These are phyloP conservation scores for Sebastes minor DNA, from an alignment of 2,797 vertebrate species.

Conservation along the genomic window DNA sequence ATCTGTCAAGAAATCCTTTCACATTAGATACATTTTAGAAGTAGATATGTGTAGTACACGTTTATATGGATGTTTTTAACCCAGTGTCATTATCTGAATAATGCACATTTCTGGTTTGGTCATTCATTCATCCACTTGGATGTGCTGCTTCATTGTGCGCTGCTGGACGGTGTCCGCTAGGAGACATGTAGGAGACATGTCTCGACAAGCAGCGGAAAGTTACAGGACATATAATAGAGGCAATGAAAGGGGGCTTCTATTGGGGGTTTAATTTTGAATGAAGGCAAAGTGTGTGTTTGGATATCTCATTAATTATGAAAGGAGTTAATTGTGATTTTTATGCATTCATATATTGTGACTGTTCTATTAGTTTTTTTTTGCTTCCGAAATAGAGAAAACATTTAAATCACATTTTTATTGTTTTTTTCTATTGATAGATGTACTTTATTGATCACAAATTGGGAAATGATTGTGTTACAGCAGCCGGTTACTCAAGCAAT, in stretches of 20 bases:
- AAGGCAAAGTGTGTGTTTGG: background rate
- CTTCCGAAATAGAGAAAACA: background rate
- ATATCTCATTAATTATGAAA: background rate
- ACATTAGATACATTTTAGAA: background rate
- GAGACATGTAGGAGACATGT: slow-evolving; percentile 70
- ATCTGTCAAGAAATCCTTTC: background rate
- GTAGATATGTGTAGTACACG: no score
- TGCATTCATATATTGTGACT: background rate
- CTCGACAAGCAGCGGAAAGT: slow-evolving; percentile 69
- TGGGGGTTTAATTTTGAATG: background rate
- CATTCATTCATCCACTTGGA: slow-evolving; percentile 66
- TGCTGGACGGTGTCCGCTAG: slow-evolving; percentile 40
- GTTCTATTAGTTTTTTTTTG: background rate
- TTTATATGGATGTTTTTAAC: background rate
- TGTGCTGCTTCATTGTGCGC: slow-evolving; percentile 20
- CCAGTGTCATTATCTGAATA: slow-evolving; percentile 5
- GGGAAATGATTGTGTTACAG: no score
- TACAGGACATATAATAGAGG: slow-evolving; percentile 23
- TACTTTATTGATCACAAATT: no score
- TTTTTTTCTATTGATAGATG: background rate
- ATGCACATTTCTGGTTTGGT: background rate
- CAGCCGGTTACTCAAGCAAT: no score
- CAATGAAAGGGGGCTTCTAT: background rate
- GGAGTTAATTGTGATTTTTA: background rate
- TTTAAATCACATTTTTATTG: background rate